Conservation (phyloP, 2,888 invertebrate species). For the Epistrophe grossulariae region DNA sequence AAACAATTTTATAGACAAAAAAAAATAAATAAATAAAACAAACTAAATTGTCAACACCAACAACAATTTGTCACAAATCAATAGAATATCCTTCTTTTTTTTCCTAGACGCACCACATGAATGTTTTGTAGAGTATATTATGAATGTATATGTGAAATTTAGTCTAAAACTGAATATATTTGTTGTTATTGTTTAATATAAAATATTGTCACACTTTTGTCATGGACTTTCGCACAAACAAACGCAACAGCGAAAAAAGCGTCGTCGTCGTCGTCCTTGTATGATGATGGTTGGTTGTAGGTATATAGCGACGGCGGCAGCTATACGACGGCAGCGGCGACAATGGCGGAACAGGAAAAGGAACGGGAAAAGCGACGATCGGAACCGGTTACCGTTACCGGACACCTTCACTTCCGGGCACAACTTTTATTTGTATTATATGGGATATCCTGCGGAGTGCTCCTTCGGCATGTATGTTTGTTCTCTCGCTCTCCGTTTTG, state of each 20-base stretch:
- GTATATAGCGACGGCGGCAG: constrained; percentile 48
- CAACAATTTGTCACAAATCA: constrained; percentile 46
- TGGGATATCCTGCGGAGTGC: constrained; percentile 74
- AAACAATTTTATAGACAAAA: constrained; percentile 19
- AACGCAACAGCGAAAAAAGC: constrained; percentile 44
- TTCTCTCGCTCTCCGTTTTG: constrained; percentile 49
- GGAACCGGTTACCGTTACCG: constrained; percentile 85
- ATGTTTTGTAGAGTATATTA: neutral
- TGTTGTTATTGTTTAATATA: constrained; percentile 60
- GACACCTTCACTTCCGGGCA: constrained; percentile 84
- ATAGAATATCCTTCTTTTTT: constrained; percentile 28
- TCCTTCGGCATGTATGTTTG: constrained; percentile 58
- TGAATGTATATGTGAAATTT: neutral
- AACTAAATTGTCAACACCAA: constrained; percentile 17
- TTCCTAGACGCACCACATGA: constrained; percentile 6
- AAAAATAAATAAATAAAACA: constrained; percentile 2
- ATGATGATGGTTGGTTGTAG: neutral
- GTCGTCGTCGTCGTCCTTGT: constrained; percentile 24
- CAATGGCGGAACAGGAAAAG: constrained; percentile 83
- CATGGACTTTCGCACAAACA: constrained; percentile 42
- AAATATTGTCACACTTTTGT: constrained; percentile 70
- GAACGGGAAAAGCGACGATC: constrained; percentile 85
- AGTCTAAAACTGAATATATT: constrained; percentile 27
- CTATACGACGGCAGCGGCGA: constrained; percentile 67
- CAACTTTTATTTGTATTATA: constrained; percentile 80